Conservation (phyloP, 2,888 invertebrate genomes). For the Aspidiotus destructor region DNA sequence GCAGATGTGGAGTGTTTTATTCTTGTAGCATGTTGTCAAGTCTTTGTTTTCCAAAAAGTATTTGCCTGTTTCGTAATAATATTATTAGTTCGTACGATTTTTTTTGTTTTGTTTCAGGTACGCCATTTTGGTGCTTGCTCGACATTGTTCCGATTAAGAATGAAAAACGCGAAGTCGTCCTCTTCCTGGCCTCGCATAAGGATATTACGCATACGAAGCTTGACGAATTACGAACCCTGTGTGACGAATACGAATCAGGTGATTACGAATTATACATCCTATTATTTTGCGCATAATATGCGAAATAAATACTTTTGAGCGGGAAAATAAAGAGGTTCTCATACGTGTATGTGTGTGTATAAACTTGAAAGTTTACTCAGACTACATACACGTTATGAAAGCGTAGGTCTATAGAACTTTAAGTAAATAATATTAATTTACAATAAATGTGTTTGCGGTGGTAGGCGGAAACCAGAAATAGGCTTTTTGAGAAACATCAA, state of each 20-base stretch:
- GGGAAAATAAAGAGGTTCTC: background rate
- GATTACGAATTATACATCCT: conserved; percentile 36
- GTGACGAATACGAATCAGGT: conserved; percentile 63
- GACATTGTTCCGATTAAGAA: conserved; percentile 98
- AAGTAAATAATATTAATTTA: no score
- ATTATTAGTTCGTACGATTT: background rate
- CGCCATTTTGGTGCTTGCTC: conserved; percentile 88
- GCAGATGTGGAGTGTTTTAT: no score
- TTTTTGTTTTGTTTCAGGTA: conserved; percentile 50
- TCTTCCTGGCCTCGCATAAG: conserved; percentile 92
- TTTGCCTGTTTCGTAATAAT: no score
- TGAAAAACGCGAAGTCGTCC: conserved; percentile 91
- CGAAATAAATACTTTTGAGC: background rate
- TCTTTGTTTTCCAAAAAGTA: no score
- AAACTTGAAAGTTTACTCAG: no score
- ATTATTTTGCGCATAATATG: background rate
- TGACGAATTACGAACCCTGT: conserved; percentile 58
- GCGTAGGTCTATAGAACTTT: no score
- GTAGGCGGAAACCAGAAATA: no score
- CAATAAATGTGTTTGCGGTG: no score
- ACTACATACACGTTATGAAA: no score
- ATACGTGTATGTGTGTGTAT: no score
- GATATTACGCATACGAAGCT: conserved; percentile 88
- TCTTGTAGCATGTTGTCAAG: no score
- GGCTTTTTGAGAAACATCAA: no score